A percentile compares a stretch with the other conserved stretches of the same genome.
Evolutionary conservation across 2,888 invertebrate species (phyloP).

Genomic region (Amphipyra berbera): DNA sequence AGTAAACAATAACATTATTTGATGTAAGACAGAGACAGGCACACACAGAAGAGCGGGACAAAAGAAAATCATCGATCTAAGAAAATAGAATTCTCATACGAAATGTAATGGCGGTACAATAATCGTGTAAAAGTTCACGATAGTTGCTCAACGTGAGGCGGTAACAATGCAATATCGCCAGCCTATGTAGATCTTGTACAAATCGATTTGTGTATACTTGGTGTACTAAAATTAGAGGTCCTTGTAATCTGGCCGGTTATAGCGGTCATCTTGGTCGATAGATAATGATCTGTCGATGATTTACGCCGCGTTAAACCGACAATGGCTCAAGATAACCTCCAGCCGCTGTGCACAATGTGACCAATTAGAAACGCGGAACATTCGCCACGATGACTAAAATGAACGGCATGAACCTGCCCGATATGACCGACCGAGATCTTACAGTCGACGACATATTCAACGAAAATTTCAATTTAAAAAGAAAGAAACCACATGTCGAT

Average conservation of each 20-base stretch:
- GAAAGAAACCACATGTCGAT: constrained; percentile 72
- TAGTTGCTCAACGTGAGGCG: constrained; percentile 82
- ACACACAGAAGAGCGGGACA: constrained; percentile 67
- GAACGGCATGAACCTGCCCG: constrained; percentile 76
- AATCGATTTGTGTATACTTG: constrained; percentile 70
- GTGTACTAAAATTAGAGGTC: constrained; percentile 69
- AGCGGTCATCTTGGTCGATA: constrained; percentile 79
- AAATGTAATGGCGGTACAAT: constrained; percentile 85
- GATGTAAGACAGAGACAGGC: constrained; percentile 71
- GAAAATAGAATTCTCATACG: constrained; percentile 89
- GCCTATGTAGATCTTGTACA: constrained; percentile 67
- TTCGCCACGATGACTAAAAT: constrained; percentile 82
- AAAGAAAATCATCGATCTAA: constrained; percentile 78
- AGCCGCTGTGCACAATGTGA: constrained; percentile 79
- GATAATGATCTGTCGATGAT: constrained; percentile 89
- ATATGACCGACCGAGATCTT: constrained; percentile 76
- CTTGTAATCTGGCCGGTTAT: constrained; percentile 67
- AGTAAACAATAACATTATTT: constrained; percentile 88
- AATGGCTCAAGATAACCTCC: constrained; percentile 83
- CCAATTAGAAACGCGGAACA: constrained; percentile 79
- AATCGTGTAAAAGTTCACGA: constrained; percentile 89
- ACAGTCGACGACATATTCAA: constrained; percentile 80
- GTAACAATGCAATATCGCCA: constrained; percentile 81
- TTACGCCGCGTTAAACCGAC: constrained; percentile 87
- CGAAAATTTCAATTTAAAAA: constrained; percentile 73